These are phyloP conservation scores for Troilus luridus DNA, from an alignment of 2,888 invertebrate genomes.

Conservation along the genomic window DNA sequence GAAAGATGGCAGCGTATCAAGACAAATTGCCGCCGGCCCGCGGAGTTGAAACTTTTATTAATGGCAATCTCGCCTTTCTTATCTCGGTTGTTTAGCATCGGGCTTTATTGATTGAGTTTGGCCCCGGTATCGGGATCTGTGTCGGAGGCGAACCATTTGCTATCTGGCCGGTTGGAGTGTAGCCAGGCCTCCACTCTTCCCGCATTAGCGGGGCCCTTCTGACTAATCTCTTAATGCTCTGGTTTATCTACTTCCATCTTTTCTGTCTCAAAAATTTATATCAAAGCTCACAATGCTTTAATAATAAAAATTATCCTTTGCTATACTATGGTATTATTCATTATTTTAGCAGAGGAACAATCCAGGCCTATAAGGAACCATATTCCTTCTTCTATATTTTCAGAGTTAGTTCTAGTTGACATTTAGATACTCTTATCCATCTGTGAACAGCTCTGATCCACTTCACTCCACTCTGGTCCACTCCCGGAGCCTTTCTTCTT, in stretches of 20 bases:
- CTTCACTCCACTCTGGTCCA: no score
- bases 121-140: background rate
- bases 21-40: constrained; percentile 19
- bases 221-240: background rate
- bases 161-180: background rate
- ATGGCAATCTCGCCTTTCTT: constrained; percentile 34
- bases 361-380: no score
- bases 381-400: no score
- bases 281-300: background rate
- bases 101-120: constrained; percentile 33
- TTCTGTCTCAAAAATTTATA: background rate
- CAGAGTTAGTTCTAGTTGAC: no score
- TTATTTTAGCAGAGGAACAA: no score
- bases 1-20: constrained; percentile 26
- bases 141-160: constrained; percentile 18
- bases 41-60: constrained; percentile 46
- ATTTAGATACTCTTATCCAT: no score
- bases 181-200: constrained; percentile 10
- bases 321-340: background rate
- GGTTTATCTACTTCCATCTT: background rate
- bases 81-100: constrained; percentile 43
- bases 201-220: background rate
- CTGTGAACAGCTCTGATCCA: no score
- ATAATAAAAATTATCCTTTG: background rate
- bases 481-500: no score